phyloP scores from a whole-genome alignment of 2,888 invertebrate species.

The Plagodis pulveraria region DNA sequence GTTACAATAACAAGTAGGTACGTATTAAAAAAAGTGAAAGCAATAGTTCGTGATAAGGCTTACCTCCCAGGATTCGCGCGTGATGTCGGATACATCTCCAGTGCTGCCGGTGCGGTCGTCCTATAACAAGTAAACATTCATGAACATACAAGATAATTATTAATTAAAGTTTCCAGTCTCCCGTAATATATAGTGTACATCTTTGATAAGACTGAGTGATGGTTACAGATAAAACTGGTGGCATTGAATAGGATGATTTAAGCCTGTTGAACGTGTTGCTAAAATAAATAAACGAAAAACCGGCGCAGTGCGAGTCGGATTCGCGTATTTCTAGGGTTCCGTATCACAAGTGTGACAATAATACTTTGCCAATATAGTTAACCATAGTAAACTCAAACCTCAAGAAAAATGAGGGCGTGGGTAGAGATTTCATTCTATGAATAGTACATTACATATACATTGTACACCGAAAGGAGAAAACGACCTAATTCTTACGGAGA shows the following conservation, averaged over 20 bases:
- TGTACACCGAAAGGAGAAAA: too few species aligned
- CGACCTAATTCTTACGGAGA: too few species aligned
- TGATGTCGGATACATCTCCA: slow-evolving; percentile 91
- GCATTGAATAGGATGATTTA: slow-evolving; percentile 37
- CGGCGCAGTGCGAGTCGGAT: too few species aligned
- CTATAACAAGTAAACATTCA: slow-evolving; percentile 53
- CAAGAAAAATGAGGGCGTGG: too few species aligned
- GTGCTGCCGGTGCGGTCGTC: slow-evolving; percentile 87
- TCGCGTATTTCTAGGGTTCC: too few species aligned
- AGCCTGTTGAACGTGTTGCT: slow-evolving; percentile 3
- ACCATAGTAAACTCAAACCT: too few species aligned
- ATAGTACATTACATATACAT: too few species aligned
- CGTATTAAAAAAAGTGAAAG: background rate
- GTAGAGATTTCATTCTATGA: too few species aligned
- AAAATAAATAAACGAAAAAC: slow-evolving; percentile 9
- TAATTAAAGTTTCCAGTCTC: slow-evolving; percentile 35
- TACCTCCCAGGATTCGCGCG: slow-evolving; percentile 97
- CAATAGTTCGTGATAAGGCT: slow-evolving; percentile 60
- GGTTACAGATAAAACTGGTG: slow-evolving; percentile 48
- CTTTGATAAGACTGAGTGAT: slow-evolving; percentile 65
- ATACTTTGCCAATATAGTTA: too few species aligned
- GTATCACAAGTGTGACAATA: too few species aligned
- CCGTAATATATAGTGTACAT: slow-evolving; percentile 37
- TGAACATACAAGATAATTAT: slow-evolving; percentile 32
- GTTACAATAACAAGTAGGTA: background rate